These are phyloP conservation scores for Trochalopteron elliotii DNA, from an alignment of 2,113 vertebrate species.

Conservation along the genomic window DNA sequence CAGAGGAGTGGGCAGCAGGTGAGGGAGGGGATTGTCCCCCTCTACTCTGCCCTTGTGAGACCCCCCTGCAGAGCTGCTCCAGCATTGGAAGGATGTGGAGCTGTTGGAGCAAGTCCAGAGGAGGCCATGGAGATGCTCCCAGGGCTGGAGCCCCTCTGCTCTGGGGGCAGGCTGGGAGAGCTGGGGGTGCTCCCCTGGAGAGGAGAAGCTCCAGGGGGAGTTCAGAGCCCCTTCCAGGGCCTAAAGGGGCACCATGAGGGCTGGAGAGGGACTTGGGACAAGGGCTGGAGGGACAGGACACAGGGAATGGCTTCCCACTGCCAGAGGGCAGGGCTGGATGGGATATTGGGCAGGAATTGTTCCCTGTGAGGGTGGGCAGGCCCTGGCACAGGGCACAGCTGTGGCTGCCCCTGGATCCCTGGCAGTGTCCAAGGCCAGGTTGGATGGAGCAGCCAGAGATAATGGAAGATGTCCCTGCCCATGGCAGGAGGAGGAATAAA, in stretches of 20 bases:
- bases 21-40: background rate
- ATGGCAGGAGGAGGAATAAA: background rate
- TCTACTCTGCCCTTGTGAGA: background rate
- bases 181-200: background rate
- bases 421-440: fast-evolving
- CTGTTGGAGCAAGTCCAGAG: background rate
- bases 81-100: fast-evolving
- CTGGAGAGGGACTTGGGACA: background rate
- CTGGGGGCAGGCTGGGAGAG: background rate
- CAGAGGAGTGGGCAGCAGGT: background rate
- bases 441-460: background rate
- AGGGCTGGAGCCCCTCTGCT: background rate
- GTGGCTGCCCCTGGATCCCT: background rate
- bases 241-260: background rate
- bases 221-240: background rate
- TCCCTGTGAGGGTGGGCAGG: fast-evolving
- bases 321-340: fast-evolving
- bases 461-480: background rate
- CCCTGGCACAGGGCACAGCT: background rate
- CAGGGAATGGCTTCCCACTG: background rate
- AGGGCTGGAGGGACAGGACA: background rate
- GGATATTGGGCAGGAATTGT: background rate
- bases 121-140: fast-evolving
- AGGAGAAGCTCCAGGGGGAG: background rate
- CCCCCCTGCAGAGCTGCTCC: background rate